Percentiles rank a stretch among this genome's conserved stretches.
phyloP scores from a whole-genome alignment of 2,113 vertebrate species.

The Balaenoptera acutorostrata region DNA sequence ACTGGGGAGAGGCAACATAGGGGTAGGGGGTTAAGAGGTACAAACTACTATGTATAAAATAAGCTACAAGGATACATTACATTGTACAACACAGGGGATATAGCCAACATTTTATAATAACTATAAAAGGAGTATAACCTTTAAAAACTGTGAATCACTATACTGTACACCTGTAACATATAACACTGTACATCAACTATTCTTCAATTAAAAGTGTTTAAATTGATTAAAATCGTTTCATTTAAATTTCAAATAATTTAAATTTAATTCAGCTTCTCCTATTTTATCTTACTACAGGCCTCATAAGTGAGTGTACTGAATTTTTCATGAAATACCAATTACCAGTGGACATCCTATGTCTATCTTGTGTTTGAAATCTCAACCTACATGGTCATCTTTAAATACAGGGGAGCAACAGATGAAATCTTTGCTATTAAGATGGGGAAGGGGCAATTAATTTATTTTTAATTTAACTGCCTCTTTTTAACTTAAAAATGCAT shows the following conservation, averaged over 20 bases:
- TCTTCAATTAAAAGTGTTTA: background rate
- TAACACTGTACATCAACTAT: no score
- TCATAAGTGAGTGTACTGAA: background rate
- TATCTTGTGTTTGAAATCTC: background rate
- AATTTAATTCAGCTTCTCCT: background rate
- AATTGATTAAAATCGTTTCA: background rate
- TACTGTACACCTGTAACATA: no score
- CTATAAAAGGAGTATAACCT: background rate
- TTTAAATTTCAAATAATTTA: conserved; percentile 35
- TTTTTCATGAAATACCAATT: background rate
- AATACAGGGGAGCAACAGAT: background rate
- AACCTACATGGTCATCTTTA: background rate
- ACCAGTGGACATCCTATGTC: background rate
- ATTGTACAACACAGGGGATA: background rate
- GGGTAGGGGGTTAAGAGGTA: background rate
- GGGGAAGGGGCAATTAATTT: background rate
- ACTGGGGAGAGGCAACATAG: background rate
- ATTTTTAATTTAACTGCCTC: background rate
- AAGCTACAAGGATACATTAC: background rate
- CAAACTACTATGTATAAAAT: background rate
- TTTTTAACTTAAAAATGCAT: background rate
- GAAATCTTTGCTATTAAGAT: background rate
- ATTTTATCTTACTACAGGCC: background rate
- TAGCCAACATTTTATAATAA: background rate
- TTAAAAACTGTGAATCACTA: no score